Percentiles rank a stretch among this genome's conserved stretches.
phyloP scores from a whole-genome alignment of 2,113 vertebrate genomes.

The Leptosomus discolor region DNA sequence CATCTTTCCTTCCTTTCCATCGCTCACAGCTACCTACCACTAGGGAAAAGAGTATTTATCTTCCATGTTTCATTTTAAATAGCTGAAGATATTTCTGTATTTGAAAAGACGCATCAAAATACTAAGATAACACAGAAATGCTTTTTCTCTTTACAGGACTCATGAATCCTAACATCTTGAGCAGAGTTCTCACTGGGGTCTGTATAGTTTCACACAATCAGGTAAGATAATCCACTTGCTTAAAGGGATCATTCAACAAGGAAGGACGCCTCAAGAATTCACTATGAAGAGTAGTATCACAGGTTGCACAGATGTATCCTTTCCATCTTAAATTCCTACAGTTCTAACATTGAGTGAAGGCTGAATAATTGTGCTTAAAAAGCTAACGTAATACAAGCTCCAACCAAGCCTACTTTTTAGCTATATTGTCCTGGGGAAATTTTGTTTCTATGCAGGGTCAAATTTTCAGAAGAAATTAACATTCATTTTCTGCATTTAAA shows the following conservation, averaged over 20 bases:
- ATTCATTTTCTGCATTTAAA: background rate
- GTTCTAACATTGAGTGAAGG: background rate
- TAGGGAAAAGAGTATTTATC: background rate
- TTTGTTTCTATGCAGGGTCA: background rate
- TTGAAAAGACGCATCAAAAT: background rate
- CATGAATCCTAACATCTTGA: background rate
- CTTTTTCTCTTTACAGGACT: background rate
- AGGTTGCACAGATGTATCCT: background rate
- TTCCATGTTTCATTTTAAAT: background rate
- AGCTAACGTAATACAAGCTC: fast-evolving
- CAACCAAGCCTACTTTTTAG: background rate
- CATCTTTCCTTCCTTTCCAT: background rate
- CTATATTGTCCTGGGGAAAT: background rate
- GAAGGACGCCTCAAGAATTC: background rate
- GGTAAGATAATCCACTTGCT: background rate
- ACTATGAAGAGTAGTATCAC: background rate
- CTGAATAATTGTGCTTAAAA: background rate
- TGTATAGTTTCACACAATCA: background rate
- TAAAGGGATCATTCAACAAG: background rate
- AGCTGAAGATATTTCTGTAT: background rate
- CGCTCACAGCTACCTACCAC: background rate
- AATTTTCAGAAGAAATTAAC: background rate
- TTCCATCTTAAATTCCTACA: background rate
- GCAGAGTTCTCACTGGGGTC: background rate
- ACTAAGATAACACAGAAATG: background rate